Base-by-base conservation (phyloP, 2,888 invertebrate species). In the Troglohyphantes excavatus region DNA sequence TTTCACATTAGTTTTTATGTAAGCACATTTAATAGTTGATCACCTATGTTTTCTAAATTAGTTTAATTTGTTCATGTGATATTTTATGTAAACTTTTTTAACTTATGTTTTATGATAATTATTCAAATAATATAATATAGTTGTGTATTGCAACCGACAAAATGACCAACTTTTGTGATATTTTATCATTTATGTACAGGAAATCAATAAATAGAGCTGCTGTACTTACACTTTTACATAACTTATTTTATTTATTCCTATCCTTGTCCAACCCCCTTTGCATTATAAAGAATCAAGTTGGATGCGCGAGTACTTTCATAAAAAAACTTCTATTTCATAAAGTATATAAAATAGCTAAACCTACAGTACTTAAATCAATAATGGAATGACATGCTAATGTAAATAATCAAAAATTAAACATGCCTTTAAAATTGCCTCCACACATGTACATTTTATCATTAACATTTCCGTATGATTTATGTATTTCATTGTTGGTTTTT, bases 91-190 rank as follows among this genome's bases (percentile, higher is more conserved):
- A 75, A 59, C 59, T 75, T 75, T 27, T n/a, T 17, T 17, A 19
- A 33, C n/a, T 17, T 78, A 21, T 78, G 17, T 19, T 27, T 17
- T n/a, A 11, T 23, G 17, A 65, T 26, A n/a, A 26, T 11, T 26
- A 46, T 53, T 26, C 9, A 72, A 46, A 26, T 17, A 26, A 3
- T 11, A 26, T 26, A 9, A 70, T 43, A 29, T 13, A 61, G 59
- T 76, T 43, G 21, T n/a, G 19, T 63, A 23, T 46, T 1, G 21
- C 63, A 78, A 17, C 43, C 29, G 27, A 53, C 39, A 26, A 43
- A 72, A 23, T 63, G 78, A 78, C 78, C 65, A 65, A 78, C 23
- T 78, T 63, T 65, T 78, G 78, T 78, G 78, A 78, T 78, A 78
- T 78, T 78, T 78, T 78, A 33, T 65, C 39, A 39, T 26, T 78